A percentile compares a stretch with the other conserved stretches of the same genome.
phyloP scores from a whole-genome alignment of 2,888 invertebrate species.

The Athripsodes cinereus region DNA sequence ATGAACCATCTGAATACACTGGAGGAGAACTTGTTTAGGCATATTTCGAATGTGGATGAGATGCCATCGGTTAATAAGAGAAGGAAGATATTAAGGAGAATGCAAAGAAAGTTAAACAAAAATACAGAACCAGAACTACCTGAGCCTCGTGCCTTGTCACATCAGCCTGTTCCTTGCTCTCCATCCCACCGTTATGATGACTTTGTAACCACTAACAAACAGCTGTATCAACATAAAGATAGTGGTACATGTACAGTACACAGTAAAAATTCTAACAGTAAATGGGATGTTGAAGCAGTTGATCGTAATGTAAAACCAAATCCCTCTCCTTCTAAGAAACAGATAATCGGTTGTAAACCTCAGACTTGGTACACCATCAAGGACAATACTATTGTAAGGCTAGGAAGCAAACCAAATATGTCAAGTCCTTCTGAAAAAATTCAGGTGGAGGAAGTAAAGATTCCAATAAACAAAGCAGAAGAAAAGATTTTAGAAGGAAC shows the following conservation, averaged over 20 bases:
- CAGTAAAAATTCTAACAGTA: slow-evolving; percentile 25
- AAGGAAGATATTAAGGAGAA: slow-evolving; percentile 43
- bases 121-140: slow-evolving; percentile 13
- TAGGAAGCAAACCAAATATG: slow-evolving; percentile 37
- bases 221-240: background rate
- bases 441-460: slow-evolving; percentile 34
- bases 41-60: slow-evolving; percentile 36
- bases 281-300: slow-evolving; percentile 38
- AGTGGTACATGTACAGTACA: background rate
- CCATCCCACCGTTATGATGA: slow-evolving; percentile 20
- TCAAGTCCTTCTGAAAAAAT: slow-evolving; percentile 14
- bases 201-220: slow-evolving; percentile 16
- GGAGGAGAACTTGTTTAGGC: slow-evolving; percentile 45
- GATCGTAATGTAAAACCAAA: too few relatives aligned
- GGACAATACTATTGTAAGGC: slow-evolving; percentile 45
- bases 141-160: slow-evolving; percentile 8
- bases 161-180: slow-evolving; percentile 13
- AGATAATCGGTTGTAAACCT: slow-evolving; percentile 29
- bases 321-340: too few relatives aligned
- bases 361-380: slow-evolving; percentile 47
- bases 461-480: slow-evolving; percentile 39
- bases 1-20: slow-evolving; percentile 49
- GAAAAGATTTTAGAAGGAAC: slow-evolving; percentile 42
- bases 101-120: slow-evolving; percentile 37
- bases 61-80: slow-evolving; percentile 42